phyloP scores from a whole-genome alignment of 2,797 vertebrate genomes.

The Sebastes hopkinsi region DNA sequence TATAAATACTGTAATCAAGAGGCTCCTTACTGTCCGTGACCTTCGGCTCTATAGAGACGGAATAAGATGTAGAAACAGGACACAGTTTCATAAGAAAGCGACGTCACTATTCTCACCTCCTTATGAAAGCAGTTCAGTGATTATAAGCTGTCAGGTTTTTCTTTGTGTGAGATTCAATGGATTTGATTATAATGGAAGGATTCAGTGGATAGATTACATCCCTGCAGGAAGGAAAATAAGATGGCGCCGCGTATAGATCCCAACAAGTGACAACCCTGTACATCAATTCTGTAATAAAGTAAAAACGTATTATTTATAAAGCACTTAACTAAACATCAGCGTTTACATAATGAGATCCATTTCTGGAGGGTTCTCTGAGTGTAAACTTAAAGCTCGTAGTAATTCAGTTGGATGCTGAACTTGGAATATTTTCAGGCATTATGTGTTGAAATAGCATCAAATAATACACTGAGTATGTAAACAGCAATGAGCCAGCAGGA shows the following conservation, averaged over 20 bases:
- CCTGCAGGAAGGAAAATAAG: background rate
- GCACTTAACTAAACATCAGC: background rate
- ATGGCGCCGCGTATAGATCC: background rate
- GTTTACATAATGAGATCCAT: background rate
- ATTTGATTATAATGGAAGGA: slow-evolving; percentile 61
- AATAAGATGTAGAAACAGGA: slow-evolving; percentile 19
- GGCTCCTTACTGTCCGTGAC: background rate
- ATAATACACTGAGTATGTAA: background rate
- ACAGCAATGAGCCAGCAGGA: background rate
- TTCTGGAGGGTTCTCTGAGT: background rate
- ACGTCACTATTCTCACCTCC: slow-evolving; percentile 3
- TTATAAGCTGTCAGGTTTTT: slow-evolving; percentile 36
- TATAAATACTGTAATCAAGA: slow-evolving; percentile 34
- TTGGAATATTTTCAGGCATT: background rate
- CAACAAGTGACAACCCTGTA: background rate
- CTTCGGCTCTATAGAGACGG: background rate
- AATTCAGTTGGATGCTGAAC: background rate
- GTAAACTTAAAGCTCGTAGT: background rate
- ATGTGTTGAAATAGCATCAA: background rate
- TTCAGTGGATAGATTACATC: slow-evolving; percentile 7
- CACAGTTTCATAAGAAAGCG: background rate
- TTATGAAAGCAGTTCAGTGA: slow-evolving; percentile 25
- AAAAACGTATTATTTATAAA: background rate
- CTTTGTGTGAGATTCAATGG: slow-evolving; percentile 58
- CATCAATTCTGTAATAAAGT: slow-evolving; percentile 4